Evolutionary conservation across 2,888 invertebrate genomes (phyloP).

Genomic region (Pristionchus mayeri): DNA sequence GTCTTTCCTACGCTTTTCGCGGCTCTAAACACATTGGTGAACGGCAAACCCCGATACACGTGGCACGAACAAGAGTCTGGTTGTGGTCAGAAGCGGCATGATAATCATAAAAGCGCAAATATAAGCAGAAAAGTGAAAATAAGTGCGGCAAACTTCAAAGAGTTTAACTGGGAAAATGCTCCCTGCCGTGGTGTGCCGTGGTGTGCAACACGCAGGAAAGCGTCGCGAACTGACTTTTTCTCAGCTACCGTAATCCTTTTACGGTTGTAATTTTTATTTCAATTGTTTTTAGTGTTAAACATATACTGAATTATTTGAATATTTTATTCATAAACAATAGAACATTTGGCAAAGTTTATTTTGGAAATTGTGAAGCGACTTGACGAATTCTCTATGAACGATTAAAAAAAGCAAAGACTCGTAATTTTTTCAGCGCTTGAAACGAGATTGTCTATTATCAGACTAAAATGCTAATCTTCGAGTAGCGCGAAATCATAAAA

Average conservation of each 20-base stretch:
- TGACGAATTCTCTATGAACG: slow-evolving; percentile 2
- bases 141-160: slow-evolving; percentile 20
- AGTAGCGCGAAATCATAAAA: neutral
- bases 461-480: neutral
- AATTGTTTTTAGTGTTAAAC: neutral
- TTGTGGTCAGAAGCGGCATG: neutral
- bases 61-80: slow-evolving; percentile 5
- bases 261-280: neutral
- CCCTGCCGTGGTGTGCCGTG: neutral
- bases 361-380: slow-evolving; percentile 11
- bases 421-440: slow-evolving; percentile 7
- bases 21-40: slow-evolving; percentile 7
- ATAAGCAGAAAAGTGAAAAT: neutral
- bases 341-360: neutral
- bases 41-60: neutral
- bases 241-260: neutral
- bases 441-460: neutral
- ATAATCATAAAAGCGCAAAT: slow-evolving; percentile 16
- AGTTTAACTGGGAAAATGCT: neutral
- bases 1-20: neutral
- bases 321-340: slow-evolving; percentile 6
- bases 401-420: neutral
- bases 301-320: neutral
- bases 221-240: neutral
- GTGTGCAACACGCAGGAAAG: neutral